Evolutionary conservation across 2,797 vertebrate genomes (phyloP), one percentile per base, ranked within the genome.

Genomic region (Heterohyrax brucei): DNA sequence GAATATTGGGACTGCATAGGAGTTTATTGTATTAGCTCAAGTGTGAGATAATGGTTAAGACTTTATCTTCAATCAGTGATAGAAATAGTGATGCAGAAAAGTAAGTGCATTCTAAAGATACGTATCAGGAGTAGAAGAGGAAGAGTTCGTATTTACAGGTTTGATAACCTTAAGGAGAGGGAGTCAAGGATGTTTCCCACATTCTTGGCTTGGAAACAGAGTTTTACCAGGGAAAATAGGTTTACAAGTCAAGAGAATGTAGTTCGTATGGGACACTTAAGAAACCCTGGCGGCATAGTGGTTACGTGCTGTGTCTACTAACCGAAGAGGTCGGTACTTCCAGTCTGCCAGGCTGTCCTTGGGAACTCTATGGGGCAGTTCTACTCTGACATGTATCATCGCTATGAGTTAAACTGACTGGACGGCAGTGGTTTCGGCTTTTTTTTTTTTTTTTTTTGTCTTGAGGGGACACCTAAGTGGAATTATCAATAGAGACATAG

Each of bases 11-110:
- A 2, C 48, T 26, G 79, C 46, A 33, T 1, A 70, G 14, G 14
- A 77, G 72, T 12, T 10, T 61, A 28, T 78, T 90, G 82, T 53
- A 28, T 79, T 90, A 82, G 64, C 78, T 90, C 30, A 83, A 73
- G 50, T 59, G 7, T 56, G 68, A 70, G 50, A 84, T 85, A 28
- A 75, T 28, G 9, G 26, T 68, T 61, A 61, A 61, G 59, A 22
- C 59, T 22, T 61, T 61, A 22, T 61, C 33, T 89, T 91, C 53
- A 92, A 50, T 50, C 13, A n/a, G 39, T 22, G 28, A 83, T 39
- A 4, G 44, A 30, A 94, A 13, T 66, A 6, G 2, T 9, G 19
- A 26, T 28, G 12, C 62, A 28, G 18, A 62, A 82, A 79, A 79
- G 16, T 30, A 48, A 94, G 7, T 21, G 48, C 24, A 68, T 68